These are phyloP conservation scores for Vireo altiloquus DNA, from an alignment of 2,113 vertebrate genomes.

Conservation along the genomic window DNA sequence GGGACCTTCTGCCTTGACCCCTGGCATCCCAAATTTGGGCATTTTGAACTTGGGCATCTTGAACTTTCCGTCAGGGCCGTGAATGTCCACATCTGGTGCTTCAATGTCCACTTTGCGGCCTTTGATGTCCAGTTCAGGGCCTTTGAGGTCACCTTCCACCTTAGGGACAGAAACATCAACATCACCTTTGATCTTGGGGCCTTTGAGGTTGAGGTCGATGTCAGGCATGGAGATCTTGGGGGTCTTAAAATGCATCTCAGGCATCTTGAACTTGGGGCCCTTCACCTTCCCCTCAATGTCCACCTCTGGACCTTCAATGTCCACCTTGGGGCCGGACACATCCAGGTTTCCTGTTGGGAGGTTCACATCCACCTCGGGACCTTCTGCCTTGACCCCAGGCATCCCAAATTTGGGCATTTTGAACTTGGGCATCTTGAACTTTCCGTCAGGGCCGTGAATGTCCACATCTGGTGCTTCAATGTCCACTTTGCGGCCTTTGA, in stretches of 20 bases:
- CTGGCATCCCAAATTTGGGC: not conserved
- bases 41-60: not conserved
- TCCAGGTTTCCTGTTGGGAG: not conserved
- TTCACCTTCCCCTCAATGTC: not conserved
- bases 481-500: too few species aligned
- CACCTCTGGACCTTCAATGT: not conserved
- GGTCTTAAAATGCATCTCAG: not conserved
- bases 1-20: not conserved
- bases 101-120: not conserved
- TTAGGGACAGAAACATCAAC: too few species aligned
- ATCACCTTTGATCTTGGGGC: too few species aligned
- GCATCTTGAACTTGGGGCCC: not conserved
- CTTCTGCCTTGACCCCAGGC: not conserved
- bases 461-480: rapidly evolving
- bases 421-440: not conserved
- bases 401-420: not conserved
- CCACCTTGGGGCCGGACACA: not conserved
- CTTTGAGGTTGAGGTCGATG: too few species aligned
- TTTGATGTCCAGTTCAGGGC: too few species aligned
- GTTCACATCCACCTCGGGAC: not conserved
- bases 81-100: not conserved
- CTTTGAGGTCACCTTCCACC: too few species aligned
- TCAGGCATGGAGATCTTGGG: too few species aligned
- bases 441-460: rapidly evolving
- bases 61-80: not conserved